Base-by-base conservation (phyloP, 2,888 invertebrate species). In the Melinaea menophilus region DNA sequence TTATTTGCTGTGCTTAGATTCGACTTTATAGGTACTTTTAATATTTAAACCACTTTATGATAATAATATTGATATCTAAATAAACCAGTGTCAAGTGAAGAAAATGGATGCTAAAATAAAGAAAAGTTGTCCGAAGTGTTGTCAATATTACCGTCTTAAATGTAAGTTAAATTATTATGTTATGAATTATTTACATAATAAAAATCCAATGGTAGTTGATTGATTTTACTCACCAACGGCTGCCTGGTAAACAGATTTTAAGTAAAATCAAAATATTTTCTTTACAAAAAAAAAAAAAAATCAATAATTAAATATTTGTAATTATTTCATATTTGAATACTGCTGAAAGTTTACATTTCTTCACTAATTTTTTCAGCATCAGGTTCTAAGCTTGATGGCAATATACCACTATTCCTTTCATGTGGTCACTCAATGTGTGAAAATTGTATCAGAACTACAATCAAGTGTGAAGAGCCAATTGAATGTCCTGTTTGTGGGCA, bases 401-500 rank as follows among this genome's bases (percentile, higher is more conserved):
- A 86, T 64, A 71, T 88, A 47, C 95, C 95, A 0, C 81, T 95
- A 34, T 81, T 94, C 48, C 78, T 95, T 64, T 74, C 88, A 66
- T 95, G 95, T 75, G 93, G 93, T 1, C 95, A 95, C 78, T 88
- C 93, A 2, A 87, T 93, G 72, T 95, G 95, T 72, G 93, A 94
- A 70, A 90, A 85, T 58, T 95, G 95, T 76, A 77, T 93, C 12
- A 81, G 76, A 47, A 84, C 80, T 64, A 77, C 84, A 34, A 66
- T 82, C 0, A 83, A 79, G 69, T 86, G 84, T 71, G 67, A 72
- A 33, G 90, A 90, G 68, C 88, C 87, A 0, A 81, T 92, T 51
- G 80, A 82, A 56, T 93, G 93, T 73, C 84, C 84, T 68, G 74
- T 90, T 62, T 93, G 93, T 76, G 76, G 82, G 7, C 72, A 78